These are phyloP conservation scores for Philopotamus ludificatus DNA, from an alignment of 1,140 invertebrate species.

Conservation along the genomic window DNA sequence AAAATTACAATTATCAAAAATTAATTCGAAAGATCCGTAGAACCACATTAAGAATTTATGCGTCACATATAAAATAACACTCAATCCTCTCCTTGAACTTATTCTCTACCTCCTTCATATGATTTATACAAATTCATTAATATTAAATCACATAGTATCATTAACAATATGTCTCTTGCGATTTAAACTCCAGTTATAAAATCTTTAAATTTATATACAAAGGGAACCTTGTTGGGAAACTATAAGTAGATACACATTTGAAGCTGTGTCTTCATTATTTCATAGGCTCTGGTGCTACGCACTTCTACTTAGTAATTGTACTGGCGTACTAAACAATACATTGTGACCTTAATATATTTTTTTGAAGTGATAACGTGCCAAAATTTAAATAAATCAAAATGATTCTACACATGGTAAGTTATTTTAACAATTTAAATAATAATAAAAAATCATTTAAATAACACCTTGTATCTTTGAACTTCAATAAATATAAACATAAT, in stretches of 20 bases:
- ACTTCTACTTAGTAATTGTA: conserved; percentile 19
- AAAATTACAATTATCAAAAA: background rate
- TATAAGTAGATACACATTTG: conserved; percentile 18
- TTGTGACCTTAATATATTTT: too few species aligned
- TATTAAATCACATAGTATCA: background rate
- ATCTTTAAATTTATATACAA: too few species aligned
- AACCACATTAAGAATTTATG: too few species aligned
- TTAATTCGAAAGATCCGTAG: background rate
- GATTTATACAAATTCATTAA: too few species aligned
- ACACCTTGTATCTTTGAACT: background rate
- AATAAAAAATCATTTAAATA: background rate
- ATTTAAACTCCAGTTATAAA: background rate
- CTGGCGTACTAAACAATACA: too few species aligned
- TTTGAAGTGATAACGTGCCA: background rate
- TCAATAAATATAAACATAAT: background rate
- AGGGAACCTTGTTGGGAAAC: background rate
- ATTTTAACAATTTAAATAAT: background rate
- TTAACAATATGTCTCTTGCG: background rate
- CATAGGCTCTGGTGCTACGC: conserved; percentile 5
- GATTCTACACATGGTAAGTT: background rate
- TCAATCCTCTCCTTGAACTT: too few species aligned
- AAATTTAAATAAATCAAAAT: background rate
- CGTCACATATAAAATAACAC: too few species aligned
- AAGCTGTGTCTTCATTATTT: conserved; percentile 3
- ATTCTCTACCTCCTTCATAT: too few species aligned